A percentile compares a stretch with the other conserved stretches of the same genome.
phyloP scores from a whole-genome alignment of 2,888 invertebrate genomes.

The Sialis lutaria region DNA sequence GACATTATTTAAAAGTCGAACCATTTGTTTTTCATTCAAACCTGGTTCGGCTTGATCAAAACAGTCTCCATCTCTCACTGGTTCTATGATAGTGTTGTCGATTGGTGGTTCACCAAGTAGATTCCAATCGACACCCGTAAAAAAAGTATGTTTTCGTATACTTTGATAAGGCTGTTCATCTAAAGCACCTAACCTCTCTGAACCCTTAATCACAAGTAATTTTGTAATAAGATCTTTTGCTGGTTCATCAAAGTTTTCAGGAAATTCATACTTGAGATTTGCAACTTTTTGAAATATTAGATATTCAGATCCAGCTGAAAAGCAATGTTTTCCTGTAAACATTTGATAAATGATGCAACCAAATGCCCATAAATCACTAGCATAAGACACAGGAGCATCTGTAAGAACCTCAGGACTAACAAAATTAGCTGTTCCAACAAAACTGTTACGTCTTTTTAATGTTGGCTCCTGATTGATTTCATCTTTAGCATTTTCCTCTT shows the following conservation, averaged over 20 bases:
- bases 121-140: constrained; percentile 68
- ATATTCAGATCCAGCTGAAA: constrained; percentile 84
- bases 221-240: constrained; percentile 80
- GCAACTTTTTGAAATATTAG: constrained; percentile 91
- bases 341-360: constrained; percentile 97
- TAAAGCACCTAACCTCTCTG: constrained; percentile 62
- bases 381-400: constrained; percentile 39
- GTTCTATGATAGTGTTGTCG: constrained; percentile 27
- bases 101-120: constrained; percentile 66
- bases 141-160: constrained; percentile 77
- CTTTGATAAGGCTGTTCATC: constrained; percentile 62
- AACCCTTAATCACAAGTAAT: constrained; percentile 66
- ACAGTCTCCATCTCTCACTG: constrained; percentile 44
- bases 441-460: constrained; percentile 56
- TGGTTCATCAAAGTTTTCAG: constrained; percentile 71
- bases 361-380: constrained; percentile 92
- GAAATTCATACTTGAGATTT: constrained; percentile 78
- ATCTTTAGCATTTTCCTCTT: constrained; percentile 13
- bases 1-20: constrained; percentile 30
- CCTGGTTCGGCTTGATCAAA: constrained; percentile 76
- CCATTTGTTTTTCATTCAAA: constrained; percentile 64
- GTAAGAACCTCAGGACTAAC: constrained; percentile 93
- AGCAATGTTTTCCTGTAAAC: constrained; percentile 84
- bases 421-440: constrained; percentile 98
- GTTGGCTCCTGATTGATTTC: constrained; percentile 14